Evolutionary conservation across 2,888 invertebrate species (phyloP), one percentile per base, ranked within the genome.

Genomic region (Xanthostigma xanthostigma): DNA sequence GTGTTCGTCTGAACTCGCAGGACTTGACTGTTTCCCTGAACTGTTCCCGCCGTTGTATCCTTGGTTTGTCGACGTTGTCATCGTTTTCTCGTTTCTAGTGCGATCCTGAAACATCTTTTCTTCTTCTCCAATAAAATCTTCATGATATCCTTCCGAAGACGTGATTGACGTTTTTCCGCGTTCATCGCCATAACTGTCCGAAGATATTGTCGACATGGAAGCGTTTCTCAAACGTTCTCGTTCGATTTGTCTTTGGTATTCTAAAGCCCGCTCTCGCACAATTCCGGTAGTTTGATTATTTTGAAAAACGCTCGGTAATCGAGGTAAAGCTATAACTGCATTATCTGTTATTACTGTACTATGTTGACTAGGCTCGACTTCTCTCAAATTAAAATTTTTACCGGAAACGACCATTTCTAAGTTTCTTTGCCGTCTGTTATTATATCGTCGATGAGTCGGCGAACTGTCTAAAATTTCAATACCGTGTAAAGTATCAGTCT

Each of bases 321-420:
- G 76, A 41, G 81, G 81, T 47, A 83, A 63, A 1, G 79, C 77
- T 49, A 78, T 78, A 5, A 78, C 76, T 3, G 78, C 69, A 55
- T 77, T 75, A 34, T 78, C 78, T 1, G 78, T 78, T 3, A 79
- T 72, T 9, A 78, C 74, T 43, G 74, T 76, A 45, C 78, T 79
- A 54, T 79, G 79, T 68, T 68, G 41, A 59, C 67, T 65, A 56
- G 72, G 72, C 40, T 76, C 74, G 44, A 81, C 67, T 59, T 87
- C 86, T 34, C 80, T 68, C 3, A 87, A 79, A 55, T 87, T 85
- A 65, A 87, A 88, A 55, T 75, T 81, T 59, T 84, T 82, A 0
- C 81, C 71, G 42, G 80, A 81, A 66, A 85, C 78, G 36, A 84
- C 76, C 76, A 86, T 80, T 64, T 84, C 80, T 40, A 86, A 66